Evolutionary conservation across 1,140 invertebrate genomes (phyloP).

Genomic region (Drosophila ohnishii): DNA sequence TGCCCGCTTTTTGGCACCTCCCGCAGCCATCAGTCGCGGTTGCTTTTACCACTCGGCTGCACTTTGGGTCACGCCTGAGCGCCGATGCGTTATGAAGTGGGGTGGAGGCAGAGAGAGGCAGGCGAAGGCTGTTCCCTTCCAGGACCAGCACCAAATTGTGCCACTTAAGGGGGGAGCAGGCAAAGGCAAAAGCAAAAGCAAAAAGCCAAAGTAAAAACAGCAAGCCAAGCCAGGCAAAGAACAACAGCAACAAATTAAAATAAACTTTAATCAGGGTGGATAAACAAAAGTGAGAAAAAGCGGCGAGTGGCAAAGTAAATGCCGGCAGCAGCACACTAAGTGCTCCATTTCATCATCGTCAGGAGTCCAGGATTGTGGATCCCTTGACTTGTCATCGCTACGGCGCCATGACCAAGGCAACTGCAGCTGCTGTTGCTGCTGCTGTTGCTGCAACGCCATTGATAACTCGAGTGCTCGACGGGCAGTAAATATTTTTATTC

Average conservation of each 20-base stretch:
- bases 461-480: conserved; percentile 69
- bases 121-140: conserved; percentile 29
- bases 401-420: conserved; percentile 2
- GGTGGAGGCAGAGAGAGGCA: conserved; percentile 2
- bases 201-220: conserved; percentile 22
- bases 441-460: conserved; percentile 43
- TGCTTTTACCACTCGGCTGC: conserved; percentile 72
- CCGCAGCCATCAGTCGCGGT: conserved; percentile 52
- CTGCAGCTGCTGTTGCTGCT: conserved; percentile 10
- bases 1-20: conserved; percentile 47
- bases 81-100: conserved; percentile 72
- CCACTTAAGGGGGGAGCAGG: conserved; percentile 59
- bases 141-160: conserved; percentile 67
- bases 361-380: conserved; percentile 31
- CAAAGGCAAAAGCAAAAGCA: conserved; percentile 36
- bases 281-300: conserved; percentile 54
- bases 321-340: conserved; percentile 65
- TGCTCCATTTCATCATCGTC: conserved; percentile 74
- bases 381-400: conserved; percentile 40
- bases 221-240: conserved; percentile 39
- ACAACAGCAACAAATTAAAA: conserved; percentile 76
- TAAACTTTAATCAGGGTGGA: conserved; percentile 73
- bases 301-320: conserved; percentile 69
- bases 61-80: conserved; percentile 69
- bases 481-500: conserved; percentile 81